phyloP scores from a whole-genome alignment of 1,140 invertebrate species.

The Acyrthosiphon pisum region DNA sequence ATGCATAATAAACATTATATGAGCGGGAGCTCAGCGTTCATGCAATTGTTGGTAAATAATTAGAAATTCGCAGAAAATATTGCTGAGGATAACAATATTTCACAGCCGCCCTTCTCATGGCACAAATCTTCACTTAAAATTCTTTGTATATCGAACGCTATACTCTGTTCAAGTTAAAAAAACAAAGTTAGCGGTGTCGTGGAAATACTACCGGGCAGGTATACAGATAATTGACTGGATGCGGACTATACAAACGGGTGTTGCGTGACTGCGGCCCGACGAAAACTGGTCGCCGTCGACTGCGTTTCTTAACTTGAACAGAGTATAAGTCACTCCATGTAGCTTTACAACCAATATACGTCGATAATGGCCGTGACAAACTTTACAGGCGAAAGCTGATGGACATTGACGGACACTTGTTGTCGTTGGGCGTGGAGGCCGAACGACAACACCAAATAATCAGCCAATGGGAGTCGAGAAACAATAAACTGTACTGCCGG shows the following conservation, averaged over 20 bases:
- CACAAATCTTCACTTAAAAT: neutral
- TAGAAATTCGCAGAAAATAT: neutral
- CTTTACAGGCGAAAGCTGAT: slow-evolving; percentile 73
- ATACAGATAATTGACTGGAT: too few relatives aligned
- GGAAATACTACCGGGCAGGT: too few relatives aligned
- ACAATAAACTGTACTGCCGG: slow-evolving; percentile 73
- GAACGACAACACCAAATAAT: slow-evolving; percentile 86
- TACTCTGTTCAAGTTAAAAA: too few relatives aligned
- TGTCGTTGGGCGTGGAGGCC: slow-evolving; percentile 83
- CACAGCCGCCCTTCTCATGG: neutral
- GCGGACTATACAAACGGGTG: too few relatives aligned
- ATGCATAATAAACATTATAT: too few relatives aligned
- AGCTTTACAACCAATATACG: neutral
- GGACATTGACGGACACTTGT: slow-evolving; percentile 83
- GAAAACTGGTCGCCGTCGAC: too few relatives aligned
- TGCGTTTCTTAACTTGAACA: too few relatives aligned
- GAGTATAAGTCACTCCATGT: neutral
- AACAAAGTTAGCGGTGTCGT: too few relatives aligned
- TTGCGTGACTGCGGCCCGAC: too few relatives aligned
- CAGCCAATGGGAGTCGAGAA: slow-evolving; percentile 83
- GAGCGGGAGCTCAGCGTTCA: too few relatives aligned
- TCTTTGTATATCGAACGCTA: neutral
- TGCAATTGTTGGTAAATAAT: neutral
- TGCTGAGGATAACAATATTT: neutral
- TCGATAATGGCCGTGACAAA: neutral